These are phyloP conservation scores for Megalops atlanticus DNA, from an alignment of 2,113 vertebrate genomes.

Conservation along the genomic window DNA sequence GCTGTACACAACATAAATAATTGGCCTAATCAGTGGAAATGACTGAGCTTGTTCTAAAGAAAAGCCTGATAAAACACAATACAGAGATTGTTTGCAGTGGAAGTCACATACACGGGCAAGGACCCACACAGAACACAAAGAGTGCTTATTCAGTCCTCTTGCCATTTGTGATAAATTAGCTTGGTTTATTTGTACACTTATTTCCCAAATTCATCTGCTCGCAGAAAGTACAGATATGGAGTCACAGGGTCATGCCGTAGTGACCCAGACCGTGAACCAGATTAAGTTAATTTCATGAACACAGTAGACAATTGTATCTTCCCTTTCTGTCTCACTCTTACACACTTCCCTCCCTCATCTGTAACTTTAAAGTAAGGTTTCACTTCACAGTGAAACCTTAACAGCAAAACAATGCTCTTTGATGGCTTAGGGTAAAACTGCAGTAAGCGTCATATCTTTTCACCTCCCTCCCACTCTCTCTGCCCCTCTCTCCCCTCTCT, in stretches of 20 bases:
- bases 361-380: not conserved
- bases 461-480: conserved; percentile 5
- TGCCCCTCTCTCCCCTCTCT: conserved; percentile 27
- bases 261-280: not conserved
- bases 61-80: not conserved
- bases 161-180: not conserved
- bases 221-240: not conserved
- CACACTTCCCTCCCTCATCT: not conserved
- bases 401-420: not conserved
- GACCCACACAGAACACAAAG: not conserved
- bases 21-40: not conserved
- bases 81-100: not conserved
- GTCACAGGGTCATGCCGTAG: not conserved
- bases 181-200: too few relatives aligned
- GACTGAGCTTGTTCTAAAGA: too few relatives aligned
- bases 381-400: not conserved
- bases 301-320: not conserved
- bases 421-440: not conserved
- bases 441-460: conserved; percentile 1
- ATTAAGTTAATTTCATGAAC: not conserved
- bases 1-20: not conserved
- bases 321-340: not conserved
- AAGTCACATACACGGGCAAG: not conserved
- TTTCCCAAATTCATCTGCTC: not conserved
- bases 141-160: not conserved